phyloP scores from a whole-genome alignment of 2,113 vertebrate genomes.

The Takifugu flavidus region DNA sequence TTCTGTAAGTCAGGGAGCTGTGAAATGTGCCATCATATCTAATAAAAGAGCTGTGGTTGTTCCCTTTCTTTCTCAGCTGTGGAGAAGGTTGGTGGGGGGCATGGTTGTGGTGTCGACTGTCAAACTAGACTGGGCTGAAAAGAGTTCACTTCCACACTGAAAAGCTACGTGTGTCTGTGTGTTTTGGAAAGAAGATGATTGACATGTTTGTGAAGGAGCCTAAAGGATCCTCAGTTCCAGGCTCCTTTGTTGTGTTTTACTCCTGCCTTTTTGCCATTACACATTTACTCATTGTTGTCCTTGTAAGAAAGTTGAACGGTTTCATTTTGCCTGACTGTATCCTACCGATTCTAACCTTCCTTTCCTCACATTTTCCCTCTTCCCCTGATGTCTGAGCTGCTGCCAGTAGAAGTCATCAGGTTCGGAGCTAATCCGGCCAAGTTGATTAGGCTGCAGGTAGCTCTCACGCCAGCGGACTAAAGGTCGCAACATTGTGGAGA shows the following conservation, averaged over 20 bases:
- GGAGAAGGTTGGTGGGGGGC: conserved; percentile 35
- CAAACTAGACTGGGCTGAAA: conserved; percentile 50
- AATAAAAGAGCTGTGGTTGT: conserved; percentile 77
- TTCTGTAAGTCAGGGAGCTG: conserved; percentile 76
- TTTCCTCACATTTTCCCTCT: conserved; percentile 46
- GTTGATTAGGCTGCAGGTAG: conserved; percentile 73
- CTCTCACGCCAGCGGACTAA: conserved; percentile 60
- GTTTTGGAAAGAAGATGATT: conserved; percentile 36
- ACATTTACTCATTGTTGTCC: conserved; percentile 58
- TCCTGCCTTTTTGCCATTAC: conserved; percentile 59
- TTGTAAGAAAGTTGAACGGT: conserved; percentile 41
- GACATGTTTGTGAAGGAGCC: conserved; percentile 63
- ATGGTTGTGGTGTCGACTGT: conserved; percentile 43
- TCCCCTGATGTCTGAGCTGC: conserved; percentile 44
- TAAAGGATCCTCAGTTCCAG: conserved; percentile 56
- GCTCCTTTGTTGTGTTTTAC: conserved; percentile 57
- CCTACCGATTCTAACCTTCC: conserved; percentile 43
- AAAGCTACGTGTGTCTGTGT: conserved; percentile 23
- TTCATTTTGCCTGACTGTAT: conserved; percentile 61
- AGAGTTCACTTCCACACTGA: conserved; percentile 51
- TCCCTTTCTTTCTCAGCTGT: conserved; percentile 60
- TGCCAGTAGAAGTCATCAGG: conserved; percentile 62
- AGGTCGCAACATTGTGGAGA: conserved; percentile 64
- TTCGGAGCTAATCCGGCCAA: conserved; percentile 68
- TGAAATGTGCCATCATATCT: conserved; percentile 79